These are phyloP conservation scores for Busseola fusca DNA, from an alignment of 2,888 invertebrate genomes.

Conservation along the genomic window DNA sequence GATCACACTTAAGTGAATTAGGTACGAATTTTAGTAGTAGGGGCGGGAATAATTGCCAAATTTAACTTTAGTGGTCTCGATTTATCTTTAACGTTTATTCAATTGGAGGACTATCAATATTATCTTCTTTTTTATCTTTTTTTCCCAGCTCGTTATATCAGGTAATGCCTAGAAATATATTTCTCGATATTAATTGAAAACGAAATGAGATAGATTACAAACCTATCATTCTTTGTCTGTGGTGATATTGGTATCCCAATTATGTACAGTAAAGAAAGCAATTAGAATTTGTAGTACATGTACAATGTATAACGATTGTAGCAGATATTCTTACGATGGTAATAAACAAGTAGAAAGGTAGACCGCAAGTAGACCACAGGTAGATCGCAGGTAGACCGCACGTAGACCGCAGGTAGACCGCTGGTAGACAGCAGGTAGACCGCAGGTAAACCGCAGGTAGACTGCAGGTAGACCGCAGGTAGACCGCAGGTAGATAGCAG, in stretches of 20 bases:
- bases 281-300: background rate
- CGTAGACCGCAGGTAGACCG: background rate
- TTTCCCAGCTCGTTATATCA: background rate
- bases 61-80: slow-evolving; percentile 49
- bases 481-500: too few relatives aligned
- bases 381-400: too few relatives aligned
- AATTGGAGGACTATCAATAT: slow-evolving; percentile 43
- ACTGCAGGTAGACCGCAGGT: background rate
- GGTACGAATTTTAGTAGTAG: slow-evolving; percentile 59
- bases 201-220: slow-evolving; percentile 16
- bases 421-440: background rate
- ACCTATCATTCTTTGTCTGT: background rate
- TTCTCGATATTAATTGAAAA: slow-evolving; percentile 31
- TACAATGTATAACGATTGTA: background rate
- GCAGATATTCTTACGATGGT: background rate
- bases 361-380: background rate
- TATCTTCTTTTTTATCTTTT: slow-evolving; percentile 7
- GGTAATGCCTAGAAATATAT: background rate
- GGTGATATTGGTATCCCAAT: background rate
- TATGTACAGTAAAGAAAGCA: background rate
- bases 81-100: slow-evolving; percentile 50
- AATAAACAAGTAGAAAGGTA: background rate
- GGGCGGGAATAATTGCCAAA: slow-evolving; percentile 50
- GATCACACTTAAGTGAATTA: slow-evolving; percentile 67
- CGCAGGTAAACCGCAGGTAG: too few relatives aligned